These are phyloP conservation scores for Melanostoma mellinum DNA, from an alignment of 2,888 invertebrate species.

Conservation along the genomic window DNA sequence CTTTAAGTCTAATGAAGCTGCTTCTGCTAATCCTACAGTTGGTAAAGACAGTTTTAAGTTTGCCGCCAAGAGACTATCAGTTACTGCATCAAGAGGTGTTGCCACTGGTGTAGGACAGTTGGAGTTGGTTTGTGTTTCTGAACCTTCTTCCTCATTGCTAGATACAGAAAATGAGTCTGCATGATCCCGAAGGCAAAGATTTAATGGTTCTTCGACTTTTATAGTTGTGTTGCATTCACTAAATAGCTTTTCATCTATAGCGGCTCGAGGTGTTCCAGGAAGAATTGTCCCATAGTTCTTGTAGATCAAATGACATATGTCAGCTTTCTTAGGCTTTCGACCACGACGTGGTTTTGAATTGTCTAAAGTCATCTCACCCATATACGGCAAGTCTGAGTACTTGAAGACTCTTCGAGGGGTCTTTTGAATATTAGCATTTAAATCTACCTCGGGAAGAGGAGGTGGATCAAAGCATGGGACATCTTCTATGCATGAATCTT, in stretches of 20 bases:
- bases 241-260: constrained; percentile 78
- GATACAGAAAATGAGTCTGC: constrained; percentile 80
- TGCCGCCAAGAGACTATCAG: constrained; percentile 75
- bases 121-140: constrained; percentile 68
- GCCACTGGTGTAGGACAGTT: constrained; percentile 77
- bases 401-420: constrained; percentile 83
- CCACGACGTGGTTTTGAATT: constrained; percentile 93
- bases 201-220: constrained; percentile 88
- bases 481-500: constrained; percentile 53
- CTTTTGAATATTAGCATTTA: constrained; percentile 60
- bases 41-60: constrained; percentile 82
- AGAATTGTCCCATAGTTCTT: constrained; percentile 95
- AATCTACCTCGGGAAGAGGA: constrained; percentile 77
- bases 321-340: constrained; percentile 94
- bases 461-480: constrained; percentile 78
- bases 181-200: constrained; percentile 90
- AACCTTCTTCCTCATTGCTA: constrained; percentile 77
- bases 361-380: constrained; percentile 95
- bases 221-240: neutral
- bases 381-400: constrained; percentile 93
- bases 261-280: constrained; percentile 87
- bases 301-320: constrained; percentile 94
- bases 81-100: constrained; percentile 73
- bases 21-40: constrained; percentile 80
- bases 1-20: constrained; percentile 75